Conservation (phyloP, 2,888 invertebrate genomes). For the Limnephilus rhombicus region DNA sequence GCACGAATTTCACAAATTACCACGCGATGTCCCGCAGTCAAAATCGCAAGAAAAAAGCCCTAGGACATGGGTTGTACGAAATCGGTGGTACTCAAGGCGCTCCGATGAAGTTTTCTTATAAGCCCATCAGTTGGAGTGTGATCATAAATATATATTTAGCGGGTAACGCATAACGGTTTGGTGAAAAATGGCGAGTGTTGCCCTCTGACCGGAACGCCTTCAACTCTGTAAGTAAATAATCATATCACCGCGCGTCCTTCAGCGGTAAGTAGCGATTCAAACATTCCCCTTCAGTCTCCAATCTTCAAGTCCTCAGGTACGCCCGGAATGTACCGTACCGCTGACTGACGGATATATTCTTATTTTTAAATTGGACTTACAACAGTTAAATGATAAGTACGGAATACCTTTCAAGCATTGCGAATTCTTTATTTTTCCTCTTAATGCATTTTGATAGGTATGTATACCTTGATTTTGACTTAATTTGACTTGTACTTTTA, state of each 20-base stretch:
- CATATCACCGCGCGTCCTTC: neutral
- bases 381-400: neutral
- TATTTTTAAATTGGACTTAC: neutral
- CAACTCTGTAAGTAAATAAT: neutral
- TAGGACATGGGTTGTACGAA: neutral
- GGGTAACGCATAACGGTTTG: neutral
- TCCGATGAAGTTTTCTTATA: neutral
- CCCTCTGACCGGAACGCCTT: conserved; percentile 15
- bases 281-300: neutral
- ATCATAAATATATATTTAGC: neutral
- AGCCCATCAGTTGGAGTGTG: neutral
- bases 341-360: neutral
- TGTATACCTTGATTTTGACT: too few species aligned
- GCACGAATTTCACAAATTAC: neutral
- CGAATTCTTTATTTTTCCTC: neutral
- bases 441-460: neutral
- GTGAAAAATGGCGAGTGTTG: neutral
- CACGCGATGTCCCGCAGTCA: neutral
- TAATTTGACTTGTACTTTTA: too few species aligned
- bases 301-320: neutral
- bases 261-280: neutral
- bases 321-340: neutral
- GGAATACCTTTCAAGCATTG: neutral
- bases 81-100: neutral
- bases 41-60: neutral